phyloP scores from a whole-genome alignment of 2,888 invertebrate genomes.

The Herminia tarsipennalis region DNA sequence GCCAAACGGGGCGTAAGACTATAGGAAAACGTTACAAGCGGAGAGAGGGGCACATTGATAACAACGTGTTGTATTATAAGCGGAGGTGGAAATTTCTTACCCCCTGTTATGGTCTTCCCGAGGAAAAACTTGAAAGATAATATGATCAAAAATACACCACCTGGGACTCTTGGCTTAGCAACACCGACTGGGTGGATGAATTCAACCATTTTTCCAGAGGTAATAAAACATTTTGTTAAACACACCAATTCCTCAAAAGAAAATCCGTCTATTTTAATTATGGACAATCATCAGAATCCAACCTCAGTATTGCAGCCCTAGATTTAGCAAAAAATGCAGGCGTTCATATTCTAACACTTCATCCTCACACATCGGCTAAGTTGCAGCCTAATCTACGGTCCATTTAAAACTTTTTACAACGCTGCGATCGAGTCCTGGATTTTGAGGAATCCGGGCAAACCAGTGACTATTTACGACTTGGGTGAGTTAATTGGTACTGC shows the following conservation, averaged over 20 bases:
- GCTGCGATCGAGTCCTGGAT: background rate
- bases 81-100: background rate
- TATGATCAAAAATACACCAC: background rate
- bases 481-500: background rate
- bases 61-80: background rate
- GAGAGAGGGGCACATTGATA: background rate
- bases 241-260: background rate
- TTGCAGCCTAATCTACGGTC: background rate
- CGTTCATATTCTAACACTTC: background rate
- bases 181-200: slow-evolving; percentile 6
- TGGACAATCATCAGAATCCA: slow-evolving; percentile 9
- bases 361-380: background rate
- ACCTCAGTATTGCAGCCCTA: slow-evolving; percentile 4
- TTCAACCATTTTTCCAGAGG: background rate
- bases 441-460: background rate
- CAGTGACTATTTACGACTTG: background rate
- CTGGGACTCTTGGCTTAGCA: background rate
- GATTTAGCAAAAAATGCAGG: slow-evolving; percentile 1
- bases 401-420: background rate
- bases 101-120: background rate
- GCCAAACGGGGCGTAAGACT: background rate
- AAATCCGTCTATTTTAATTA: background rate
- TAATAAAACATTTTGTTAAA: background rate
- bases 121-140: slow-evolving; percentile 2
- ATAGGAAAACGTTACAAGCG: background rate